Evolutionary conservation across 2,113 vertebrate species (phyloP).

Genomic region (Spermophilus dauricus): DNA sequence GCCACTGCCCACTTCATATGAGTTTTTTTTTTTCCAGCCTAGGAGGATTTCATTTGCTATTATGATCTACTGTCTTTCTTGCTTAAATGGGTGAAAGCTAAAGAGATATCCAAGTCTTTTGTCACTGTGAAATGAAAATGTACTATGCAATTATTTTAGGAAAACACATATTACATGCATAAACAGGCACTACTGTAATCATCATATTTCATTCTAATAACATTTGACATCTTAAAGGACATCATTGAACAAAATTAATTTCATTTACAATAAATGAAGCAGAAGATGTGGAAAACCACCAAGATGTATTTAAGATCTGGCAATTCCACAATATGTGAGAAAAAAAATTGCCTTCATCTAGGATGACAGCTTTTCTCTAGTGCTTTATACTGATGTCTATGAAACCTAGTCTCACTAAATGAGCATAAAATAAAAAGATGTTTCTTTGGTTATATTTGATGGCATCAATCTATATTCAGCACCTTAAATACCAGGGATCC

Average conservation of each 20-base stretch:
- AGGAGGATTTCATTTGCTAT: neutral
- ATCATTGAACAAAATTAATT: conserved; percentile 58
- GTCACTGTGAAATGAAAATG: conserved; percentile 52
- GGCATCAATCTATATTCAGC: neutral
- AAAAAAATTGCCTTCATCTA: conserved; percentile 47
- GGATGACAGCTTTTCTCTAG: conserved; percentile 33
- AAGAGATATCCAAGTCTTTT: neutral
- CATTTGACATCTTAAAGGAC: conserved; percentile 59
- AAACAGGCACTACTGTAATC: conserved; percentile 56
- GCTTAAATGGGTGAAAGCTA: neutral
- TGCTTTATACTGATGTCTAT: neutral
- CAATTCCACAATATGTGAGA: neutral
- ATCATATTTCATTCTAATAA: conserved; percentile 66
- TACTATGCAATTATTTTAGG: conserved; percentile 63
- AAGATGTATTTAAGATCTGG: conserved; percentile 9
- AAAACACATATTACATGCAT: conserved; percentile 68
- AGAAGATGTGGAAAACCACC: conserved; percentile 47
- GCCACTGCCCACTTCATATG: neutral
- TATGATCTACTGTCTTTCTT: neutral
- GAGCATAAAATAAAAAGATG: neutral
- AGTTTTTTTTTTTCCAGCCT: neutral
- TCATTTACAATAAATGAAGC: conserved; percentile 64
- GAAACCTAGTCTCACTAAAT: neutral
- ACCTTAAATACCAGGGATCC: neutral
- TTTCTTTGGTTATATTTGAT: neutral